Percentiles rank a stretch among this genome's conserved stretches.
Evolutionary conservation across 2,797 vertebrate species (phyloP).

Genomic region (Odontamblyopus lacepedii): DNA sequence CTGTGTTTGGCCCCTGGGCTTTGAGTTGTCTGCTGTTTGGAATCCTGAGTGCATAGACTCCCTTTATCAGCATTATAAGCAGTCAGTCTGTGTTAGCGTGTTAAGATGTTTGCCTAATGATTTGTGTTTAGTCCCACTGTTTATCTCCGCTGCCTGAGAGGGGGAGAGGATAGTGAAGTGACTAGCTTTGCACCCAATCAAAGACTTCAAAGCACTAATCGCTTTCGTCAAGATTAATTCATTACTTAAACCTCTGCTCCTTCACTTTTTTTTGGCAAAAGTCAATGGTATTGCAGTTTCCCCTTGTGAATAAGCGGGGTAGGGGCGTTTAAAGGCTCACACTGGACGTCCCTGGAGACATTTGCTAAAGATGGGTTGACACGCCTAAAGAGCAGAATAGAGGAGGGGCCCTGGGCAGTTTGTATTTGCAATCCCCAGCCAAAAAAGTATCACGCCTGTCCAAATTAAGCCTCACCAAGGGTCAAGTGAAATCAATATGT

Average conservation of each 20-base stretch:
- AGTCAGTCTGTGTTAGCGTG: slow-evolving; percentile 57
- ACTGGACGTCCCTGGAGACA: slow-evolving; percentile 54
- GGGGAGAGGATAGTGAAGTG: slow-evolving; percentile 62
- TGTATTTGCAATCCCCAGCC: slow-evolving; percentile 60
- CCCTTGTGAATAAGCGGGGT: slow-evolving; percentile 52
- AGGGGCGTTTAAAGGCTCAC: slow-evolving; percentile 44
- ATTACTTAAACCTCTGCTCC: slow-evolving; percentile 57
- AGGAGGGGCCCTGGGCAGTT: slow-evolving; percentile 51
- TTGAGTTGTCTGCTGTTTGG: slow-evolving; percentile 8
- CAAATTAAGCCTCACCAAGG: slow-evolving; percentile 70
- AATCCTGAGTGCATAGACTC: slow-evolving; percentile 29
- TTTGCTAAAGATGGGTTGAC: slow-evolving; percentile 65
- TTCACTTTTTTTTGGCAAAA: slow-evolving; percentile 46
- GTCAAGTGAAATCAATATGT: slow-evolving; percentile 82
- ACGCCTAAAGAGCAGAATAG: slow-evolving; percentile 61
- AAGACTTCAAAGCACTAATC: slow-evolving; percentile 75
- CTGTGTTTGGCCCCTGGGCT: slow-evolving; percentile 5
- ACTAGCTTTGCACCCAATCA: slow-evolving; percentile 64
- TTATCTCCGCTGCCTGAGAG: slow-evolving; percentile 71
- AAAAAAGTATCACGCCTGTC: slow-evolving; percentile 62
- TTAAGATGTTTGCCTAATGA: slow-evolving; percentile 76
- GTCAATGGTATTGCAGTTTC: slow-evolving; percentile 54
- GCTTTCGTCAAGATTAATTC: slow-evolving; percentile 69
- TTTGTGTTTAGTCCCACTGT: slow-evolving; percentile 74
- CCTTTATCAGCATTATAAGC: slow-evolving; percentile 68